These are phyloP conservation scores for Salticus scenicus DNA, from an alignment of 2,888 invertebrate species.

Conservation along the genomic window DNA sequence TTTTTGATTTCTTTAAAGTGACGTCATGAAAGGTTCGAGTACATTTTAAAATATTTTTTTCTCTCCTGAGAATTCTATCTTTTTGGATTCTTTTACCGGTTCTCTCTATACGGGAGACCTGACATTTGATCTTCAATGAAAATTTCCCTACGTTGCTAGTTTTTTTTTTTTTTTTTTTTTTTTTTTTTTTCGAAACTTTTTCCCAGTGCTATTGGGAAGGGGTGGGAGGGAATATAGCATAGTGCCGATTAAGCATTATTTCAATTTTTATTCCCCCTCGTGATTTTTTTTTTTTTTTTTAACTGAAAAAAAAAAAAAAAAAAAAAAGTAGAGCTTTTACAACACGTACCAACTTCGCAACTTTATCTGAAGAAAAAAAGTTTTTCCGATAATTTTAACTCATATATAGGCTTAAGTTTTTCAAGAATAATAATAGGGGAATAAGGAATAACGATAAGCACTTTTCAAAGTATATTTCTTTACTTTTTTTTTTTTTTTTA, in stretches of 20 bases:
- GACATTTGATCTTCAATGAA: slow-evolving; percentile 12
- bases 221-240: neutral
- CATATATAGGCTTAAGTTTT: neutral
- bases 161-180: no score
- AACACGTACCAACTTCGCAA: neutral
- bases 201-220: neutral
- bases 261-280: neutral
- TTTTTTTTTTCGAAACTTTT: slow-evolving; percentile 21
- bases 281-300: no score
- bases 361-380: slow-evolving; percentile 7
- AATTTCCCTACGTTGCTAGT: slow-evolving; percentile 28
- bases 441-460: neutral
- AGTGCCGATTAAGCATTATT: slow-evolving; percentile 14
- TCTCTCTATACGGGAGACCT: neutral
- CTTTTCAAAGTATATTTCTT: neutral
- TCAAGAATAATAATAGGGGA: neutral
- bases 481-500: no score
- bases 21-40: slow-evolving; percentile 19
- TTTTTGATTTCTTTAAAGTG: slow-evolving; percentile 6
- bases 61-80: slow-evolving; percentile 17
- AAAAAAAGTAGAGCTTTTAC: neutral
- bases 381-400: slow-evolving; percentile 5
- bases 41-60: slow-evolving; percentile 19
- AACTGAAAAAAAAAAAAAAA: neutral
- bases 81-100: slow-evolving; percentile 21